Percentiles rank a stretch among this genome's conserved stretches.
Conservation (phyloP, 2,888 invertebrate genomes). For the Dynastes tityus region DNA sequence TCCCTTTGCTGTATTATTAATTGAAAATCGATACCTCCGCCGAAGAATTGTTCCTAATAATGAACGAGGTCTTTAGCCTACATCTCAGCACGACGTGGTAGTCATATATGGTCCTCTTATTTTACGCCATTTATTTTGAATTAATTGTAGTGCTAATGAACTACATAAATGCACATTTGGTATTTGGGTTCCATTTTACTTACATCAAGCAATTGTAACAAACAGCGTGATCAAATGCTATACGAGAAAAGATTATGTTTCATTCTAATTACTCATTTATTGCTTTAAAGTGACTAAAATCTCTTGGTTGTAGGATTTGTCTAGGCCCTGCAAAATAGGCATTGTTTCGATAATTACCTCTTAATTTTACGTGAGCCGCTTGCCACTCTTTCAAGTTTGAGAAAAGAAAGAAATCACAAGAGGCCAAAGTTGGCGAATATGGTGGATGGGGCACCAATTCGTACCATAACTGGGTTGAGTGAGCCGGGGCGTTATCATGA, state of each 20-base stretch:
- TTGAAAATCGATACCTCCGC: constrained; percentile 14
- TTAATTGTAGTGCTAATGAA: background rate
- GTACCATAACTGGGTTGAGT: too few relatives aligned
- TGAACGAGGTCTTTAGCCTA: background rate
- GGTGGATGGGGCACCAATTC: too few relatives aligned
- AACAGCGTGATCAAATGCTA: background rate
- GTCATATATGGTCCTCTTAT: background rate
- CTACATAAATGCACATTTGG: background rate
- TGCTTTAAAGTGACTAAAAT: background rate
- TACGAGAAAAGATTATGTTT: background rate
- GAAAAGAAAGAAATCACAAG: too few relatives aligned
- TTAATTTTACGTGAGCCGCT: too few relatives aligned
- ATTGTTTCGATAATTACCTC: too few relatives aligned
- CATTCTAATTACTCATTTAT: background rate
- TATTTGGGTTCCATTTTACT: background rate
- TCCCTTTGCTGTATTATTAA: constrained; percentile 11
- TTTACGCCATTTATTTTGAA: background rate
- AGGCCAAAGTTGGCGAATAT: too few relatives aligned
- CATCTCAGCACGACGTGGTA: background rate
- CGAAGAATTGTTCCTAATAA: background rate
- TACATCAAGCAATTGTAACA: too few relatives aligned
- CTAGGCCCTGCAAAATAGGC: too few relatives aligned
- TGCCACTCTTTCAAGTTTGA: too few relatives aligned
- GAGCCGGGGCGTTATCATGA: too few relatives aligned
- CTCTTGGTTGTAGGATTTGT: background rate